Conservation (phyloP, 2,797 vertebrate species). For the Crocidura indochinensis region DNA sequence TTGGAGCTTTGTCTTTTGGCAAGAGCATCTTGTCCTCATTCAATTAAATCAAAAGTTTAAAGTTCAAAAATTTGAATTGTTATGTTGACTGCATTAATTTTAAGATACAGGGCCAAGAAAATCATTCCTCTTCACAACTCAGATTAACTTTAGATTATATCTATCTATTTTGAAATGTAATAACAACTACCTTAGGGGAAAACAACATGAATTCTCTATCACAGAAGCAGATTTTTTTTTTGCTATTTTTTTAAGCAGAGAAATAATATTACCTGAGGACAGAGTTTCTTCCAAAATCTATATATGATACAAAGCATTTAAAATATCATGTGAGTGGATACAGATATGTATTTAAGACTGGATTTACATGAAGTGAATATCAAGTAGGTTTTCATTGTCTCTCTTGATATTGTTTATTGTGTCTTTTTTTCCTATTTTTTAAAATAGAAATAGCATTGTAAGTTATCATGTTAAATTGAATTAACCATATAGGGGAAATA, state of each 20-base stretch:
- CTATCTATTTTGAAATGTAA: constrained; percentile 66
- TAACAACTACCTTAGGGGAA: constrained; percentile 43
- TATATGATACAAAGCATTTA: neutral
- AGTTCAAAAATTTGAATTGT: constrained; percentile 62
- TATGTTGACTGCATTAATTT: constrained; percentile 64
- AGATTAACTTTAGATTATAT: constrained; percentile 27
- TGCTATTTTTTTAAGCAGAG: neutral
- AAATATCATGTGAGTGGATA: neutral
- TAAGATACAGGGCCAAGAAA: constrained; percentile 50
- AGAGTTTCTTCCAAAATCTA: neutral
- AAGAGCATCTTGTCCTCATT: constrained; percentile 65
- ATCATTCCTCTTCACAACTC: constrained; percentile 39
- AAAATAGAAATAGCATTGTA: no score
- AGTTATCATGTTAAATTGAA: no score
- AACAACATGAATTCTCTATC: constrained; percentile 9
- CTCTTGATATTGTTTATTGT: neutral
- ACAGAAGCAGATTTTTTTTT: neutral
- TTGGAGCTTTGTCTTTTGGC: constrained; percentile 62
- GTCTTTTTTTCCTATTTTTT: neutral
- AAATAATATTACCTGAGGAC: neutral
- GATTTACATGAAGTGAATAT: neutral
- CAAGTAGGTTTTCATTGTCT: neutral
- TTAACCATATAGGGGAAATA: no score
- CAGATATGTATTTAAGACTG: neutral
- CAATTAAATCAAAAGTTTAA: constrained; percentile 72